Evolutionary conservation across 2,113 vertebrate genomes (phyloP).

Genomic region (Bubalus kerabau): DNA sequence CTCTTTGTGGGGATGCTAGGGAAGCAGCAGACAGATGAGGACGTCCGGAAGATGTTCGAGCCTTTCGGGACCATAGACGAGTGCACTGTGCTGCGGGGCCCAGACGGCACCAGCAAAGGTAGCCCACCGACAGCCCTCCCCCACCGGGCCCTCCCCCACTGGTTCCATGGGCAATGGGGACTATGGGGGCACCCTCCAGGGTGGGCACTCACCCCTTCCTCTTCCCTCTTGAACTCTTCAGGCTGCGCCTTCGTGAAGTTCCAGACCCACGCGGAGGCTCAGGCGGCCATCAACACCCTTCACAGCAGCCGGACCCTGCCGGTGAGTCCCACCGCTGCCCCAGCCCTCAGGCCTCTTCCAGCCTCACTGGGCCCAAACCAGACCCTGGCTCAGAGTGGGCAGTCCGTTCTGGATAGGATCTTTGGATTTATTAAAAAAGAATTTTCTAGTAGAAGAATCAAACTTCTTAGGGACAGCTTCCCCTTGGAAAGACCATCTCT

Average conservation of each 20-base stretch:
- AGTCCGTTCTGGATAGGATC: neutral
- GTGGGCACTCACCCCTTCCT: neutral
- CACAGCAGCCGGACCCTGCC: slow-evolving; percentile 93
- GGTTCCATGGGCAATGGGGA: neutral
- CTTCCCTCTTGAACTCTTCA: slow-evolving; percentile 31
- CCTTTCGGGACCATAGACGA: slow-evolving; percentile 93
- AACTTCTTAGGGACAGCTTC: neutral
- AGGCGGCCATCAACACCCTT: slow-evolving; percentile 92
- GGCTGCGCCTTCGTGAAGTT: slow-evolving; percentile 95
- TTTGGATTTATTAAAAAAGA: neutral
- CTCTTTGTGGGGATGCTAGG: slow-evolving; percentile 96
- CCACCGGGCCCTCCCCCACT: rapidly evolving
- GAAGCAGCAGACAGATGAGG: slow-evolving; percentile 94
- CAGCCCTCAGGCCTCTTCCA: neutral
- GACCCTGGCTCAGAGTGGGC: neutral
- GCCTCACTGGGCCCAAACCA: neutral
- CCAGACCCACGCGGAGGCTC: slow-evolving; percentile 91
- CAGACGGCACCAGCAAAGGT: slow-evolving; percentile 95
- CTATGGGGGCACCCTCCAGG: rapidly evolving
- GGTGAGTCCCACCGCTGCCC: slow-evolving; percentile 69
- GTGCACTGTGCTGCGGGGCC: slow-evolving; percentile 92
- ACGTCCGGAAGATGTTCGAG: slow-evolving; percentile 93
- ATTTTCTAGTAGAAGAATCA: neutral
- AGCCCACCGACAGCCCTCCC: rapidly evolving
- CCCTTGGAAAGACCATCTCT: neutral